Percentiles rank a stretch among this genome's conserved stretches.
Conservation (phyloP, 2,113 vertebrate species). For the Myotis brandtii region DNA sequence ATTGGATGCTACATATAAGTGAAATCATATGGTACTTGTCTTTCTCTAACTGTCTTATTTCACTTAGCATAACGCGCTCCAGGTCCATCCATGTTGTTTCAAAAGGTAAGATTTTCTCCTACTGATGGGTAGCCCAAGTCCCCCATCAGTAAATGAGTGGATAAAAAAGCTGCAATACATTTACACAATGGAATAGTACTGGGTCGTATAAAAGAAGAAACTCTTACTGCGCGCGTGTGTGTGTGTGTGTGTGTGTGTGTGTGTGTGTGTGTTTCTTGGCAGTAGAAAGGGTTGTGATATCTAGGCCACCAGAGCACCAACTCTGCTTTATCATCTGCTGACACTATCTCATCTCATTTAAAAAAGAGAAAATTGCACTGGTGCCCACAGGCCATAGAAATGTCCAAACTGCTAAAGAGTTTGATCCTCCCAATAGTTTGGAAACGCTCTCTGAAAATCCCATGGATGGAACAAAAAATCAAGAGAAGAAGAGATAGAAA, state of each 20-base stretch:
- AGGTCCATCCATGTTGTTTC: background rate
- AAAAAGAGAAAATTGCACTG: slow-evolving; percentile 74
- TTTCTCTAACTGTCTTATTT: background rate
- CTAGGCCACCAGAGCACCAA: slow-evolving; percentile 9
- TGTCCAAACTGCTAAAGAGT: slow-evolving; percentile 66
- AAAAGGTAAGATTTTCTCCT: background rate
- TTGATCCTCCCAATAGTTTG: slow-evolving; percentile 58
- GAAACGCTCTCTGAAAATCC: slow-evolving; percentile 59
- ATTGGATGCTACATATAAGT: background rate
- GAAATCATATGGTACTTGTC: background rate
- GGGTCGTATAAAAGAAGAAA: background rate
- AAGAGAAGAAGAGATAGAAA: background rate
- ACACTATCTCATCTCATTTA: slow-evolving; percentile 58
- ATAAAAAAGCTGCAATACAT: background rate
- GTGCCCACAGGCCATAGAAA: slow-evolving; percentile 70
- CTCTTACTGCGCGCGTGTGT: background rate
- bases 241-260: background rate
- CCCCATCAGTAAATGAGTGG: background rate
- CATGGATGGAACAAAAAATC: background rate
- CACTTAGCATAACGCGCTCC: background rate
- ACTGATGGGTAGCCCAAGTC: background rate
- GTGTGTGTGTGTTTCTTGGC: background rate
- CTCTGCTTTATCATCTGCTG: slow-evolving; percentile 68
- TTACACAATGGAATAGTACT: background rate
- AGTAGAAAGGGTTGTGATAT: slow-evolving; percentile 28